A percentile compares a stretch with the other conserved stretches of the same genome.
These are phyloP conservation scores for Holacanthus passer DNA, from an alignment of 2,113 vertebrate species.

Conservation along the genomic window DNA sequence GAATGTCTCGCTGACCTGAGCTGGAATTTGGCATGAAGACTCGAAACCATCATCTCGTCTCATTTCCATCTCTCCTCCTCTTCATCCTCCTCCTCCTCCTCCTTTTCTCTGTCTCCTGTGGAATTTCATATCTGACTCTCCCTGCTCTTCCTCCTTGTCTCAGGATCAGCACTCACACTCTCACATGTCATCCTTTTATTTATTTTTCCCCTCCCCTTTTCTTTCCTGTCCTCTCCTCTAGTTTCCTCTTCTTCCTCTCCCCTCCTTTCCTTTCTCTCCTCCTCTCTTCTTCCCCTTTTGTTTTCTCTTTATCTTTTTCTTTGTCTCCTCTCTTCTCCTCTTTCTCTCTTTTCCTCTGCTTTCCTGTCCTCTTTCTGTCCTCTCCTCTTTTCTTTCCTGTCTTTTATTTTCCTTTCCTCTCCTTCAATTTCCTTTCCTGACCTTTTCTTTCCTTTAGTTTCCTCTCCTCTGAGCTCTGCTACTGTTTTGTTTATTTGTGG, in stretches of 20 bases:
- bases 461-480: background rate
- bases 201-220: too few relatives aligned
- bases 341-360: background rate
- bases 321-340: too few relatives aligned
- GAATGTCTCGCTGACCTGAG: constrained; percentile 26
- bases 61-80: constrained; percentile 10
- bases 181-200: background rate
- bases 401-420: background rate
- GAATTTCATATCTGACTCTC: constrained; percentile 37
- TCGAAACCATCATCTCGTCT: background rate
- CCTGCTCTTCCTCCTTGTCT: background rate
- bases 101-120: constrained; percentile 23
- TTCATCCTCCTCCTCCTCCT: background rate
- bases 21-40: constrained; percentile 55
- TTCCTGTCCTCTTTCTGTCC: background rate
- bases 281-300: background rate
- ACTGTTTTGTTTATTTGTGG: background rate
- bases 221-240: background rate
- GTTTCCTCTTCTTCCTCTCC: background rate
- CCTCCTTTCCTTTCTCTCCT: background rate
- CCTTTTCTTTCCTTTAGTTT: background rate
- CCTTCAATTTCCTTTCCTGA: too few relatives aligned
- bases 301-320: too few relatives aligned
- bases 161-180: background rate
- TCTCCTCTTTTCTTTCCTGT: background rate